phyloP scores from a whole-genome alignment of 2,797 vertebrate species.

The Jordanella pulchra region DNA sequence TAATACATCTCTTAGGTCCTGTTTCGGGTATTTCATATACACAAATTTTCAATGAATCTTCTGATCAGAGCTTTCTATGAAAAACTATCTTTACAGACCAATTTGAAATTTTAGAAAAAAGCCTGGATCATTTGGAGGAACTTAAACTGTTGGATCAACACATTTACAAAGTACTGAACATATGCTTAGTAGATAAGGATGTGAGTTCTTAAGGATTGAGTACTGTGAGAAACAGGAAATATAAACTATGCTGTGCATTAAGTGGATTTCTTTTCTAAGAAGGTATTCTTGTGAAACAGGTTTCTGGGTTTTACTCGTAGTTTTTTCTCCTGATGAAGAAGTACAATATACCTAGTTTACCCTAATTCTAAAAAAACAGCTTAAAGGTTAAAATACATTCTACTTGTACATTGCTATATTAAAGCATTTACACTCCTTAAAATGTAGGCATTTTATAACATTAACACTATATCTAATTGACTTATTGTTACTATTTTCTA shows the following conservation, averaged over 20 bases:
- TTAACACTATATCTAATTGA: neutral
- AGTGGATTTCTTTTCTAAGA: too few species aligned
- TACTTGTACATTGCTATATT: neutral
- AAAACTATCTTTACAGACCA: neutral
- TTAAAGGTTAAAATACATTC: neutral
- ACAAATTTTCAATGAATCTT: too few species aligned
- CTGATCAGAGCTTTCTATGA: neutral
- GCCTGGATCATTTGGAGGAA: neutral
- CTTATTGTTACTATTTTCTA: neutral
- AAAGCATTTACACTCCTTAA: neutral
- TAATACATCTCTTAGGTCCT: too few species aligned
- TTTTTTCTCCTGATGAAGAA: neutral
- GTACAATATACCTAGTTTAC: neutral
- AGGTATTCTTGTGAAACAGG: too few species aligned
- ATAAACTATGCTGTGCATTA: neutral
- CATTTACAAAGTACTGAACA: neutral
- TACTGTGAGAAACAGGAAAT: neutral
- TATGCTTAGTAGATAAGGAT: neutral
- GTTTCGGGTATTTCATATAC: neutral
- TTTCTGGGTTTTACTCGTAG: too few species aligned
- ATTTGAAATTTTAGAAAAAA: neutral
- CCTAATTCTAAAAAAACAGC: neutral
- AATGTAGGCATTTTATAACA: neutral
- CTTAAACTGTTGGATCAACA: too few species aligned
- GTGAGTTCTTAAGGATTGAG: neutral